phyloP scores from a whole-genome alignment of 2,113 vertebrate genomes.

The Alces alces region DNA sequence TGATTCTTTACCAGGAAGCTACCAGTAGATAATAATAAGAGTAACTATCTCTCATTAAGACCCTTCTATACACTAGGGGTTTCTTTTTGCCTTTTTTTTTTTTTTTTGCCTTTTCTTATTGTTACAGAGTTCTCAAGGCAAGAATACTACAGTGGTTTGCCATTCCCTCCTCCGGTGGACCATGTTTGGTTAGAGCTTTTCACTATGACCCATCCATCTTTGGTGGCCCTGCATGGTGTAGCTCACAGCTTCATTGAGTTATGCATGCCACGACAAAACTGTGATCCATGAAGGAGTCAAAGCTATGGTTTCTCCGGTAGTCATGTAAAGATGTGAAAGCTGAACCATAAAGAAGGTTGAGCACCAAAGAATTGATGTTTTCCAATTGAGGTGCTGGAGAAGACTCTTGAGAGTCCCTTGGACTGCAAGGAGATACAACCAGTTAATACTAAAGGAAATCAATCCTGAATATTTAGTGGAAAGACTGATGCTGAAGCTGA shows the following conservation, averaged over 20 bases:
- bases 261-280: not conserved
- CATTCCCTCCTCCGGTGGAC: not conserved
- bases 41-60: not conserved
- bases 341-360: not conserved
- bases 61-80: not conserved
- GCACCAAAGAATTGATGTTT: not conserved
- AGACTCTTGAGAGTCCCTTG: not conserved
- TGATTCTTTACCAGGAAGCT: not conserved
- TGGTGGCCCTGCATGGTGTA: not conserved
- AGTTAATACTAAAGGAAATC: not conserved
- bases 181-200: not conserved
- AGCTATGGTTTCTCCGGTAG: not conserved
- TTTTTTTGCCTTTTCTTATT: not conserved
- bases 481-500: not conserved
- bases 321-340: not conserved
- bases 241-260: not conserved
- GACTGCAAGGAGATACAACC: not conserved
- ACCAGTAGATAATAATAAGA: not conserved
- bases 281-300: not conserved
- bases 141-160: not conserved
- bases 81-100: not conserved
- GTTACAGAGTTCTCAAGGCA: not conserved
- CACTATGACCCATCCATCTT: not conserved
- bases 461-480: not conserved
- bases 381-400: not conserved